Base-by-base conservation (phyloP, 2,888 invertebrate species). In the Holacanthella duospinosa region DNA sequence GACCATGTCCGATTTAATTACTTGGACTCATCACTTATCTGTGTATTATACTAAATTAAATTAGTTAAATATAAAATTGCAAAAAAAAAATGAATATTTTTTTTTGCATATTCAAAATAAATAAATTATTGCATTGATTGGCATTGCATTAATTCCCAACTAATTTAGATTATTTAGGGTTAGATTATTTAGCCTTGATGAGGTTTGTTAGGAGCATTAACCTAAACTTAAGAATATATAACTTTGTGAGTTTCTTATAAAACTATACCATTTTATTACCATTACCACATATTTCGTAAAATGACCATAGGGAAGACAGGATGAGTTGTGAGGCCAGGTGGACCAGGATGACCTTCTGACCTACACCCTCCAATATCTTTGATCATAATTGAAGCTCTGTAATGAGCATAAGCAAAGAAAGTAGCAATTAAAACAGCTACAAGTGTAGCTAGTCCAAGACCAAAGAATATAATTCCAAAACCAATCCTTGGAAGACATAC, bases 401-500 rank as follows among this genome's bases (percentile, higher is more conserved):
- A 70, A 36, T 69, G 69, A 48, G 72, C 70, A 61, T 72, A 72
- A 1, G 72, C 72, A 1, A 72, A 55, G 61, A 72, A 70, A 21
- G 68, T 91, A 1, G 92, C 92, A 0, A 91, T 87, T 9, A 92
- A 78, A 0, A 92, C 91, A 0, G 92, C 89, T 1, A 90, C 86
- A 1, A 92, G 88, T 0, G 92, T 90, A 0, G 90, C 89, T 12
- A 90, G 85, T 0, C 91, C 89, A 0, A 91, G 89, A 19, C 91
- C 83, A 60, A 92, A 88, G 78, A 93, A 93, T 21, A 93, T 82
- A 2, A 90, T 86, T 72, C 91, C 91, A 77, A 93, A 93, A 28
- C 90, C 89, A 0, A 90, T 86, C 27, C 91, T 88, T 0, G 92
- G 92, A 82, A 93, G 85, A 74, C 92, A 93, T 60, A 93, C 89